Conservation (phyloP, 37 sponge, comb jelly and placozoan species). For the Chondrilla cf. caribensis region DNA sequence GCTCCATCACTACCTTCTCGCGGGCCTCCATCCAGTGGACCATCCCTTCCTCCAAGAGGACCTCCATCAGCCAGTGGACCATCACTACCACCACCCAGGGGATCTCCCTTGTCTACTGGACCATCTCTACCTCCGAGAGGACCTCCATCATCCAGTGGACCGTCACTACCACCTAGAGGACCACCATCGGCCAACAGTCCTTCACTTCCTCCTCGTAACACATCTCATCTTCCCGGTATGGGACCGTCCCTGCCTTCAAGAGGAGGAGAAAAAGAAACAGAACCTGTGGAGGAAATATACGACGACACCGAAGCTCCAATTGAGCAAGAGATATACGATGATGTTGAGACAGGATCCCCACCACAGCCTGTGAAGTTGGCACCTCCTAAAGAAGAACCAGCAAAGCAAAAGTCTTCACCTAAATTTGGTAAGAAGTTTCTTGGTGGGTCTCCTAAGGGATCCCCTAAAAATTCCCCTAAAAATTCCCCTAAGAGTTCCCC, state of each 20-base stretch:
- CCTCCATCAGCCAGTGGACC: not conserved
- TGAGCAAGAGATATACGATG: constrained; percentile 6
- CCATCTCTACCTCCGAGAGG: not conserved
- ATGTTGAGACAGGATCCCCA: not conserved
- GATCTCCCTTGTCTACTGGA: not conserved
- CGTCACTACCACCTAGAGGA: not conserved
- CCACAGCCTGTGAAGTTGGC: not conserved
- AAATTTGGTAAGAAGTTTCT: not conserved
- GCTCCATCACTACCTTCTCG: not conserved
- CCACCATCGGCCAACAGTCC: not conserved
- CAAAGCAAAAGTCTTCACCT: not conserved
- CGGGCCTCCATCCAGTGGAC: not conserved
- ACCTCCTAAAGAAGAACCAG: not conserved
- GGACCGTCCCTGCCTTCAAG: not conserved
- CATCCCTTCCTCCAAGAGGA: not conserved
- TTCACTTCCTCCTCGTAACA: constrained; percentile 13
- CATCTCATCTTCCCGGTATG: not conserved
- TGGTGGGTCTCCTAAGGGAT: not conserved
- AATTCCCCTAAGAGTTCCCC: not conserved
- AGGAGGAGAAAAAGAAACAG: not conserved
- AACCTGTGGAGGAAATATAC: constrained; percentile 9
- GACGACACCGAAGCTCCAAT: constrained; percentile 1
- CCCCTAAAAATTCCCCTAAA: not conserved
- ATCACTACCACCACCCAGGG: not conserved
- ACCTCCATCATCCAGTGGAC: not conserved